Base-by-base conservation (phyloP, 2,888 invertebrate genomes). In the Merodon equestris region DNA sequence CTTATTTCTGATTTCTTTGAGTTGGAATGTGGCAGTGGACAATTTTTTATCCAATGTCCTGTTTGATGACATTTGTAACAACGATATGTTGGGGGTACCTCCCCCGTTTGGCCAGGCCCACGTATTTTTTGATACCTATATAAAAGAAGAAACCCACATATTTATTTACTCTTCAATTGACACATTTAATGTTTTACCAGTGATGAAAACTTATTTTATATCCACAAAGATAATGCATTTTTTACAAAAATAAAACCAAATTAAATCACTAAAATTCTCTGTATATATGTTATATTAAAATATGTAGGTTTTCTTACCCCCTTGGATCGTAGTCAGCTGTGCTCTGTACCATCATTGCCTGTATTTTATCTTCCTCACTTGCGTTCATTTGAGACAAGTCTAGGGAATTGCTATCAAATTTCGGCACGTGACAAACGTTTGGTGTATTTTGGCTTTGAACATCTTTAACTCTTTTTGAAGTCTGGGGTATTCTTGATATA, bases 21-120 rank as follows among this genome's bases (percentile, higher is more conserved):
- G 89, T 88, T 90, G 51, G 83, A 76, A 54, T 83, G 82, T 54
- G 83, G 83, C 81, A 93, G 89, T 9, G 97, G 97, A 88, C 99
- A 99, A 88, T 97, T 96, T 88, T 96, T 96, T 83, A 98, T 98
- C 97, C 97, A 99, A 89, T 99, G 99, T 1, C 99, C 99, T 73
- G 93, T 92, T 88, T 97, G 95, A 85, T 96, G 94, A 89, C 99
- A 99, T 88, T 96, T 96, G 87, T 95, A 96, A 89, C 99, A 99
- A 54, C 95, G 92, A 89, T 99, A 99, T 86, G 93, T 94, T n/a
- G 94, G 89, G 63, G 98, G 98, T 17, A 98, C 96, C 84, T 94
- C 93, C 27, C 97, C 98, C 84, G 94, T 92, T 90, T 97, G 96
- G 88, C 94, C 94, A 58, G 95, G 94, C 71, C 95, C 95, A 86